Base-by-base conservation (phyloP, 2,113 vertebrate genomes). In the Datnioides undecimradiatus region DNA sequence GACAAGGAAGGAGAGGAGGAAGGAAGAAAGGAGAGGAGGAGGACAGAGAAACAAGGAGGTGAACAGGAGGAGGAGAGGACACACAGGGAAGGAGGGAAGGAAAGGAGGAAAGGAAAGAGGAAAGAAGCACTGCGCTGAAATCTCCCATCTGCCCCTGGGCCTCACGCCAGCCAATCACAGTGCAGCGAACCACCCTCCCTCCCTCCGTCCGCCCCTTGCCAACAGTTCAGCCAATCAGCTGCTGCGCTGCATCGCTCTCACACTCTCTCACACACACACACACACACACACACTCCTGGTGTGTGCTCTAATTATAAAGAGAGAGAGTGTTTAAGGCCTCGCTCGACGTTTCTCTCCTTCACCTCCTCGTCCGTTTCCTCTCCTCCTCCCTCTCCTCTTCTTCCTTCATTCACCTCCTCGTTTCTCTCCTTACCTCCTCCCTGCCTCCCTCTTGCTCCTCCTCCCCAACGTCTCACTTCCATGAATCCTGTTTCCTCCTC, bases 171-270 rank as follows among this genome's bases (percentile, higher is more conserved):
- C 83, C 86, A 88, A 85, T 85, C 67, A 73, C 52, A 73, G 72
- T 14, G 0, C 27, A 75, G 65, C 7, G 52, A 17, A 57, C 9
- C 58, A 60, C 65, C 38, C 71, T 71, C 74, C 54, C 58, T 77
- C 45, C 71, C 49, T 72, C 51, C 17, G n/a, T 59, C 82, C 59
- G 8, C 79, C 76, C 72, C 79, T 40, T 79, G 72, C 82, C 82
- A 88, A 88, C 83, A 85, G 68, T 79, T 80, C 38, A 8, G 52
- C 79, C 79, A 88, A 88, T 85, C 79, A 77, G 75, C 33, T 31
- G 43, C 67, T 41, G 62, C 27, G 2, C 38, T 27, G 31, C 40
- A 12, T 21, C 16, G 0, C 64, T 1, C 59, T 19, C 74, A 33
- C 75, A 54, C 75, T 46, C 59, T 34, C 70, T 40, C 70, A 29